Conservation (phyloP, 2,888 invertebrate species). For the Leucophenga maculata region DNA sequence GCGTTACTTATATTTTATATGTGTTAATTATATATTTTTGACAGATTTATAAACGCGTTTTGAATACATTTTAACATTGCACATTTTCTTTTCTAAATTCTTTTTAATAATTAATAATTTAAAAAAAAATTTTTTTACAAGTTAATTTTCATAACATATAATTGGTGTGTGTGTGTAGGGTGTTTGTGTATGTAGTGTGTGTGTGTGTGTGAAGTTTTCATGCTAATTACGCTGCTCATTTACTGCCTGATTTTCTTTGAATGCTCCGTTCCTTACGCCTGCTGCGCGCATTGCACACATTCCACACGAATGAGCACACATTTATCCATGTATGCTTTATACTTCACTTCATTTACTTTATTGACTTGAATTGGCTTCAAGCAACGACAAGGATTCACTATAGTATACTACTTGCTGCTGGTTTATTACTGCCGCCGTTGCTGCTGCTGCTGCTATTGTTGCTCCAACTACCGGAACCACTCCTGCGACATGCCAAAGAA, state of each 20-base stretch:
- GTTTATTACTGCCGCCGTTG: background rate
- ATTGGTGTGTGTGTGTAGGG: too few species aligned
- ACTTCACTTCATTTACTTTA: slow-evolving; percentile 51
- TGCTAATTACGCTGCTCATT: slow-evolving; percentile 15
- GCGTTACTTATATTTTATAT: background rate
- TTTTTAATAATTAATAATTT: too few species aligned
- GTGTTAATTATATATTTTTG: background rate
- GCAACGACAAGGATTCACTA: slow-evolving; percentile 5
- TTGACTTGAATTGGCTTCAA: slow-evolving; percentile 29
- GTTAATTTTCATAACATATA: too few species aligned
- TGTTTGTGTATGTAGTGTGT: background rate
- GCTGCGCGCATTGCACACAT: background rate
- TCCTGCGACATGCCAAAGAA: slow-evolving; percentile 88
- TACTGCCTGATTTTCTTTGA: slow-evolving; percentile 6
- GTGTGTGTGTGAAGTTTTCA: slow-evolving; percentile 5
- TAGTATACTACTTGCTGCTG: too few species aligned
- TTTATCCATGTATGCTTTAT: slow-evolving; percentile 10
- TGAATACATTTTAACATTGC: too few species aligned
- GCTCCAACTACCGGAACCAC: slow-evolving; percentile 79
- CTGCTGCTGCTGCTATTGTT: slow-evolving; percentile 2
- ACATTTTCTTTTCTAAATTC: too few species aligned
- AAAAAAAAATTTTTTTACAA: too few species aligned
- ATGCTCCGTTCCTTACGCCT: background rate
- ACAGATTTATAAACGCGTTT: background rate
- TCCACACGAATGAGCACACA: slow-evolving; percentile 18